phyloP scores from a whole-genome alignment of 2,797 vertebrate genomes.

The Todus mexicanus region DNA sequence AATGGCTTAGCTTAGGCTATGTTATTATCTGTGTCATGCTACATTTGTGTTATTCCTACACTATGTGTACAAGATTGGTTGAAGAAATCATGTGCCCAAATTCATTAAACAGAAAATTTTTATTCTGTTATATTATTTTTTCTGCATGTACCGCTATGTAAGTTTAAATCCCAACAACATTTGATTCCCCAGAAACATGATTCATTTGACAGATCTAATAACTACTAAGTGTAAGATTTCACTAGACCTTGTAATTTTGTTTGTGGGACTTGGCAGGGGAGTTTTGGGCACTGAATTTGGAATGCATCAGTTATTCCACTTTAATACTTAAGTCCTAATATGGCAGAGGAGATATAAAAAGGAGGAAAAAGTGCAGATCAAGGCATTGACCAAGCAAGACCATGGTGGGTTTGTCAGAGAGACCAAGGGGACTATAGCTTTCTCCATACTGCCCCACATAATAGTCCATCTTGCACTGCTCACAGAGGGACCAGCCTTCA shows the following conservation, averaged over 20 bases:
- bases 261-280: slow-evolving; percentile 51
- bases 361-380: background rate
- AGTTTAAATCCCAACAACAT: background rate
- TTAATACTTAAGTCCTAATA: background rate
- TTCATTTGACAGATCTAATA: slow-evolving; percentile 42
- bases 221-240: slow-evolving; percentile 6
- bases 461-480: background rate
- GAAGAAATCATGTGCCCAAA: background rate
- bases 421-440: background rate
- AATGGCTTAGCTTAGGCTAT: background rate
- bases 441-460: background rate
- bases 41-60: background rate
- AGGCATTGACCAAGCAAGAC: background rate
- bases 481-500: background rate
- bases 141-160: background rate
- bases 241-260: slow-evolving; percentile 45
- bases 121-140: background rate
- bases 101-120: background rate
- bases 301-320: background rate
- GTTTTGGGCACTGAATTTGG: background rate
- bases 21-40: background rate
- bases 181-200: slow-evolving; percentile 9
- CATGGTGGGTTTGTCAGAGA: background rate
- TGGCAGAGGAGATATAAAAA: background rate
- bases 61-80: background rate